Conservation (phyloP, 2,113 vertebrate species). For the Beaufortia kweichowensis region DNA sequence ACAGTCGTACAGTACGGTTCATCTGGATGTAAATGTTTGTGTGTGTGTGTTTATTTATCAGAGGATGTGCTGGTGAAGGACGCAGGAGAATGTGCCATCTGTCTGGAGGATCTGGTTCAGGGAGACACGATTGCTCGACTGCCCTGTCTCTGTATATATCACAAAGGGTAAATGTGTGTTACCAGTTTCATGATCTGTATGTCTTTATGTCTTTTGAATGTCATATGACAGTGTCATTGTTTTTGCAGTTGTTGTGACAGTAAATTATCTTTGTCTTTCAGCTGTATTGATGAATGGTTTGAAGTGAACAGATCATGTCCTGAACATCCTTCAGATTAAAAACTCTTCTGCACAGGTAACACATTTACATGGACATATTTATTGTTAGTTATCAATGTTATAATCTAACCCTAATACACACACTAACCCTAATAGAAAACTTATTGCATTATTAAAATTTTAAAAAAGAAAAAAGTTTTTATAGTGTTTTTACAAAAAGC, state of each 20-base stretch:
- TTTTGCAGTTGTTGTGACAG: too few relatives aligned
- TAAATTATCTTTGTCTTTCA: slow-evolving; percentile 57
- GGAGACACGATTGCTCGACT: slow-evolving; percentile 95
- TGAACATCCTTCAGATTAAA: slow-evolving; percentile 94
- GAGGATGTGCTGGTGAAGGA: slow-evolving; percentile 95
- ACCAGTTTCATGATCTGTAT: too few relatives aligned
- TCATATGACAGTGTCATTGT: too few relatives aligned
- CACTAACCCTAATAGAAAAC: too few relatives aligned
- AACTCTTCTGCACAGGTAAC: slow-evolving; percentile 68
- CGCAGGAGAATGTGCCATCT: slow-evolving; percentile 95
- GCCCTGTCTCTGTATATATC: slow-evolving; percentile 97
- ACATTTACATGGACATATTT: neutral
- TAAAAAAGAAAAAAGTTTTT: too few relatives aligned
- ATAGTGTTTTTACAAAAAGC: too few relatives aligned
- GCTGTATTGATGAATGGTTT: slow-evolving; percentile 97
- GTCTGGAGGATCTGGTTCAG: slow-evolving; percentile 91
- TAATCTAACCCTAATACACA: too few relatives aligned
- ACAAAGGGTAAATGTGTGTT: slow-evolving; percentile 92
- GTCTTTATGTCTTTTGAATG: too few relatives aligned
- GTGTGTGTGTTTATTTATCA: slow-evolving; percentile 56
- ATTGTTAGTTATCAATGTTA: too few relatives aligned
- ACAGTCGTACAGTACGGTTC: too few relatives aligned
- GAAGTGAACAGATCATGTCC: slow-evolving; percentile 97
- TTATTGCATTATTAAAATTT: too few relatives aligned
- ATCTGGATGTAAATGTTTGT: neutral